Conservation (phyloP, 2,888 invertebrate species). For the Diaphora mendica region DNA sequence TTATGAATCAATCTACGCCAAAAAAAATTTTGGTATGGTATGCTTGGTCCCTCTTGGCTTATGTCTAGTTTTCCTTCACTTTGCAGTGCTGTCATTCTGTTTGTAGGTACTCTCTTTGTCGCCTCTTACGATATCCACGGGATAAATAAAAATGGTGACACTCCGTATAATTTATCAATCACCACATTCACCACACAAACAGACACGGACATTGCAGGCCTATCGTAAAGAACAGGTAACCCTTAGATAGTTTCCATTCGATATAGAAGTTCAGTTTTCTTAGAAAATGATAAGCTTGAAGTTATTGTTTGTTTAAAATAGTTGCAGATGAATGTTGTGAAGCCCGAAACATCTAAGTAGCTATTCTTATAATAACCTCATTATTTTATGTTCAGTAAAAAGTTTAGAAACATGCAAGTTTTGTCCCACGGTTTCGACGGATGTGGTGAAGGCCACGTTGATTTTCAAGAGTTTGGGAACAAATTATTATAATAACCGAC, state of each 20-base stretch:
- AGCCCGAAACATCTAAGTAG: constrained; percentile 8
- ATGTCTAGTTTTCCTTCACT: no score
- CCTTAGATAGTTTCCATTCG: not conserved
- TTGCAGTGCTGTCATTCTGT: no score
- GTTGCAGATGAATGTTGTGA: constrained; percentile 3
- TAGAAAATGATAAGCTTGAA: not conserved
- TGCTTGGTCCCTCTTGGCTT: no score
- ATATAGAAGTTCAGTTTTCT: no score
- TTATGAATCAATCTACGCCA: no score
- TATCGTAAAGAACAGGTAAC: no score
- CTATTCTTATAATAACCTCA: constrained; percentile 14
- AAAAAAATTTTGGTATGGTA: not conserved
- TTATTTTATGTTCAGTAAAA: constrained; percentile 18
- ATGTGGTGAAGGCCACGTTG: constrained; percentile 12
- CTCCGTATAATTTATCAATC: no score
- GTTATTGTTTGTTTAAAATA: not conserved
- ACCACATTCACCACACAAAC: no score
- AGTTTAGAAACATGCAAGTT: constrained; percentile 11
- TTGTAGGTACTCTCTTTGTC: no score
- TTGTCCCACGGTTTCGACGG: constrained; percentile 16
- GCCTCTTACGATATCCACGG: no score
- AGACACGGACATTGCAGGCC: no score
- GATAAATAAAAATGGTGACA: no score
- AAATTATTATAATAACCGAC: not conserved
- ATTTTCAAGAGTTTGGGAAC: not conserved